Evolutionary conservation across 2,797 vertebrate species (phyloP).

Genomic region (Sebastes matsubarae): DNA sequence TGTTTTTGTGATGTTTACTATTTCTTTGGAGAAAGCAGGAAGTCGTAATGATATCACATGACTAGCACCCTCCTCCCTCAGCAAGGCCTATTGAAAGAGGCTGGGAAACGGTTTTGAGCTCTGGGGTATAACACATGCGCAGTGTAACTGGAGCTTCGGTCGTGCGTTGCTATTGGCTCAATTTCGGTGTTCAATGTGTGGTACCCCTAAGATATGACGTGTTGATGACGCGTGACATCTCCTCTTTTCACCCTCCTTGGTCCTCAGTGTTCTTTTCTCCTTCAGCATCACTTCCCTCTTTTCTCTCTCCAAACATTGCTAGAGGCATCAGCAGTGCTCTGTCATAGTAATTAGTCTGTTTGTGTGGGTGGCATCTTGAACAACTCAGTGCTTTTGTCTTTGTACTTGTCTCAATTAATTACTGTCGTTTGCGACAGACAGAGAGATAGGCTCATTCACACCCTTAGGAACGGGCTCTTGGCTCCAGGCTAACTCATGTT

Average conservation of each 20-base stretch:
- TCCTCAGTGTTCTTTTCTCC: not conserved
- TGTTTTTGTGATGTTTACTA: not conserved
- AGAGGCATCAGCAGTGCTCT: constrained; percentile 24
- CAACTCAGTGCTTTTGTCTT: constrained; percentile 47
- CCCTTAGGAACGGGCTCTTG: not conserved
- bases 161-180: no score
- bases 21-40: not conserved
- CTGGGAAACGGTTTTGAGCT: no score
- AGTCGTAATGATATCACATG: not conserved
- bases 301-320: constrained; percentile 23
- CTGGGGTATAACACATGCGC: no score
- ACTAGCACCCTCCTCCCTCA: not conserved
- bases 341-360: constrained; percentile 39
- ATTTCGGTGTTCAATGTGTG: no score
- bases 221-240: no score
- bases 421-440: not conserved
- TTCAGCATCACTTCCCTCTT: constrained; percentile 4
- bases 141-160: no score
- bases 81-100: not conserved
- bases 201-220: no score
- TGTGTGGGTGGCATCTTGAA: constrained; percentile 41
- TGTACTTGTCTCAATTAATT: constrained; percentile 44
- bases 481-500: constrained; percentile 12
- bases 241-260: no score
- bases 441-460: not conserved